Percentiles rank a stretch among this genome's conserved stretches.
Conservation (phyloP, 2,113 vertebrate species). For the Hepsetus odoe region DNA sequence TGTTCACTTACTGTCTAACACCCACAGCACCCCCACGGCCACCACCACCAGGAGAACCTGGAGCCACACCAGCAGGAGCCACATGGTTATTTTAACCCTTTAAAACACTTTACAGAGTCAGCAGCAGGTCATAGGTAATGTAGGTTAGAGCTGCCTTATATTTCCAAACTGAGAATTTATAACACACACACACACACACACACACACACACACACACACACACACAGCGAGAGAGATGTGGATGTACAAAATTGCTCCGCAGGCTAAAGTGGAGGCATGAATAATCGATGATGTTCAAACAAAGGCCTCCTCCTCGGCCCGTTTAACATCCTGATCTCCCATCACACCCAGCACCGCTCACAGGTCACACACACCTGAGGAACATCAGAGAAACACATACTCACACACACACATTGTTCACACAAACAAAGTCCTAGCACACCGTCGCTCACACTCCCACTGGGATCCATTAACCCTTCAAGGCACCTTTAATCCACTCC, state of each 20-base stretch:
- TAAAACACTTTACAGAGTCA: too few relatives aligned
- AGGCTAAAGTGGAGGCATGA: conserved; percentile 12
- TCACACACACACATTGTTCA: not conserved
- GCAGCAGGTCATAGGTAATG: too few relatives aligned
- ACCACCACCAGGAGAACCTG: too few relatives aligned
- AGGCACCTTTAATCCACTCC: too few relatives aligned
- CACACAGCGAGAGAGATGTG: not conserved
- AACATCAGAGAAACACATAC: conserved; percentile 24
- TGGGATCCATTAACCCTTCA: too few relatives aligned
- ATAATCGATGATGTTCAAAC: conserved; percentile 38
- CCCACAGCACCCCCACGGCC: too few relatives aligned
- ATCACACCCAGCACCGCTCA: not conserved
- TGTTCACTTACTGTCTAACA: too few relatives aligned
- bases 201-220: not conserved
- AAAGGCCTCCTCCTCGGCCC: conserved; percentile 4
- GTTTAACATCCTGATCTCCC: conserved; percentile 20
- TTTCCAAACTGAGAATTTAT: too few relatives aligned
- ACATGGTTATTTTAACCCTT: too few relatives aligned
- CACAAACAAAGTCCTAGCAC: not conserved
- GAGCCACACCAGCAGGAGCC: too few relatives aligned
- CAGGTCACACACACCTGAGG: conserved; percentile 38
- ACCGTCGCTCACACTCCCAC: too few relatives aligned
- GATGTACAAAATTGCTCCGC: not conserved
- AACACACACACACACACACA: not conserved
- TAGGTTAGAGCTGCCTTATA: too few relatives aligned